A percentile compares a stretch with the other conserved stretches of the same genome.
These are phyloP conservation scores for Enchytraeus crypticus DNA, from an alignment of 2,888 invertebrate genomes.

Conservation along the genomic window DNA sequence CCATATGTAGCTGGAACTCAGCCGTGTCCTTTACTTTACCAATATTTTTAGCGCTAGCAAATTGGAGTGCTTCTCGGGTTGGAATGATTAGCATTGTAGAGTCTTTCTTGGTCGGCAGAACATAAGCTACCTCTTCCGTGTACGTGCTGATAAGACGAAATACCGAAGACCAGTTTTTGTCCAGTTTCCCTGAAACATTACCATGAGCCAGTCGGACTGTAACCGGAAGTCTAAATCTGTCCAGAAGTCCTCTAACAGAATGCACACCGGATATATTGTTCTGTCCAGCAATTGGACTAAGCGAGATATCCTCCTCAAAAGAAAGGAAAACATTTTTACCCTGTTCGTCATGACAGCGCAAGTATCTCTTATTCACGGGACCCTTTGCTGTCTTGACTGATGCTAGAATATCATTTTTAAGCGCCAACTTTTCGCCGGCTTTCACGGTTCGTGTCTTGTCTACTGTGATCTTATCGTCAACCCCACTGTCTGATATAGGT, in stretches of 20 bases:
- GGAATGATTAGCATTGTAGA: constrained; percentile 68
- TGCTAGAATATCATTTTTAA: constrained; percentile 35
- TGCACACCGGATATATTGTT: constrained; percentile 91
- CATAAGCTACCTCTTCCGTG: constrained; percentile 42
- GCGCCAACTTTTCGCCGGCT: constrained; percentile 42
- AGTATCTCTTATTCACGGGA: constrained; percentile 52
- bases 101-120: constrained; percentile 38
- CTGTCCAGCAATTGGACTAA: constrained; percentile 82
- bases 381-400: constrained; percentile 29
- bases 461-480: constrained; percentile 13
- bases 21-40: constrained; percentile 31
- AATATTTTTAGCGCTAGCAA: constrained; percentile 55
- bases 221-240: constrained; percentile 74
- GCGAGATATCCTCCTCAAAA: constrained; percentile 78
- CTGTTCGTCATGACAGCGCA: constrained; percentile 75
- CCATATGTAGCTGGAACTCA: constrained; percentile 30
- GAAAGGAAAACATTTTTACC: constrained; percentile 74
- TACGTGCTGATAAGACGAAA: constrained; percentile 42
- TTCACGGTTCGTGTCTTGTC: constrained; percentile 31
- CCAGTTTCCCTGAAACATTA: constrained; percentile 62
- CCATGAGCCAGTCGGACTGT: constrained; percentile 86
- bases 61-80: constrained; percentile 72
- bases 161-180: constrained; percentile 38
- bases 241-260: constrained; percentile 74
- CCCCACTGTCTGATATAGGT: neutral